Evolutionary conservation across 2,797 vertebrate genomes (phyloP).

Genomic region (Cuculus canorus): DNA sequence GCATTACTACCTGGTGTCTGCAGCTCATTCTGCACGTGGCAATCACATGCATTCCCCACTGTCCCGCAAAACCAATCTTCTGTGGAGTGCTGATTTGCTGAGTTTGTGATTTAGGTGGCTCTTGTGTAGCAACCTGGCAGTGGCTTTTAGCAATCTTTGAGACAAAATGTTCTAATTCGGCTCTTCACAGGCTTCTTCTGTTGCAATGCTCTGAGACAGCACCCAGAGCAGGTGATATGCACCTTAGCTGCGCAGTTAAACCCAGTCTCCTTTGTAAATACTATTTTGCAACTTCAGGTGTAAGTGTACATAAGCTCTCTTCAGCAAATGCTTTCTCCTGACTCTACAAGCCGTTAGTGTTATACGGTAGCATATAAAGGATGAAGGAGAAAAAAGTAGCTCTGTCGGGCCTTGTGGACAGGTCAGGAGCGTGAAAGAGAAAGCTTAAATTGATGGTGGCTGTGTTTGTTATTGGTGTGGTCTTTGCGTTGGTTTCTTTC

Average conservation of each 20-base stretch:
- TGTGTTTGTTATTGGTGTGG: background rate
- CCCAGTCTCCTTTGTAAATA: background rate
- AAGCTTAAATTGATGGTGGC: background rate
- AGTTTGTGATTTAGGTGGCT: no score
- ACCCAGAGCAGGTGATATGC: background rate
- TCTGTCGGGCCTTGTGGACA: background rate
- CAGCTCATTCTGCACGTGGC: no score
- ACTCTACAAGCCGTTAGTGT: background rate
- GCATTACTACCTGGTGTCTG: no score
- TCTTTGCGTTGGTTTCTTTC: background rate
- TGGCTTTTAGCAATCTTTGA: no score
- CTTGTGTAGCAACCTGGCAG: no score
- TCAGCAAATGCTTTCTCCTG: background rate
- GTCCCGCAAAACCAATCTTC: no score
- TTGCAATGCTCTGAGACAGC: fast-evolving
- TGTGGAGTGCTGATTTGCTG: no score
- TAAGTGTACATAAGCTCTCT: fast-evolving
- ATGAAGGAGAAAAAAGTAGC: background rate
- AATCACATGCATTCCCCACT: no score
- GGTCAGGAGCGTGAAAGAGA: background rate
- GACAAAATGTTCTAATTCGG: no score
- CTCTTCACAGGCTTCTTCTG: background rate
- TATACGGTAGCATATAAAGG: background rate
- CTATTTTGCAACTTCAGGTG: fast-evolving
- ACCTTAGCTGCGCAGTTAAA: background rate